phyloP scores from a whole-genome alignment of 2,797 vertebrate genomes.

The Aulostomus chinensis region DNA sequence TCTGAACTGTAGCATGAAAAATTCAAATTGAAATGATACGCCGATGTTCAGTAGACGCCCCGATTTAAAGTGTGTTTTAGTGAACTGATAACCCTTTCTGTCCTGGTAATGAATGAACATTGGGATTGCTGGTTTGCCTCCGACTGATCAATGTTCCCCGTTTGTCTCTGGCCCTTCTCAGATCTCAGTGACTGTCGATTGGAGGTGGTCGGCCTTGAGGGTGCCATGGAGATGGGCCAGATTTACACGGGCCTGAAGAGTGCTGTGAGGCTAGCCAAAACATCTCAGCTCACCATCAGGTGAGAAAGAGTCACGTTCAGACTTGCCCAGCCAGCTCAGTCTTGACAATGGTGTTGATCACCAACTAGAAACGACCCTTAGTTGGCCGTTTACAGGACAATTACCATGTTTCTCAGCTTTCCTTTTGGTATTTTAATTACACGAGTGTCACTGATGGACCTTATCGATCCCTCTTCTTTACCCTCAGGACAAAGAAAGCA shows the following conservation, averaged over 20 bases:
- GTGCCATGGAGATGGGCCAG: constrained; percentile 94
- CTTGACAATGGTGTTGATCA: constrained; percentile 4
- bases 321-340: constrained; percentile 8
- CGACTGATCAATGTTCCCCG: not conserved
- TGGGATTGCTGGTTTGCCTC: not conserved
- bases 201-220: constrained; percentile 92
- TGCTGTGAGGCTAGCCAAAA: constrained; percentile 90
- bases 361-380: too few species aligned
- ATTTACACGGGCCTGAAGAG: constrained; percentile 94
- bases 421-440: constrained; percentile 32
- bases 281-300: constrained; percentile 90
- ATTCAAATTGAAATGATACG: too few species aligned
- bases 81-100: too few species aligned
- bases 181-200: constrained; percentile 89
- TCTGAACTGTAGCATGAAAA: too few species aligned
- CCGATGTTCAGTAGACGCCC: too few species aligned
- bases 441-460: not conserved
- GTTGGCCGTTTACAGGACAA: constrained; percentile 31
- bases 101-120: constrained; percentile 1
- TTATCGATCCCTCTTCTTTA: constrained; percentile 2
- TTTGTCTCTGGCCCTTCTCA: constrained; percentile 43
- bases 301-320: constrained; percentile 53
- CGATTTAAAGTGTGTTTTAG: too few species aligned
- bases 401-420: not conserved
- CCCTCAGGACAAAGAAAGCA: constrained; percentile 86